Conservation (phyloP, 2,888 invertebrate species). For the Cheilosia scutellata region DNA sequence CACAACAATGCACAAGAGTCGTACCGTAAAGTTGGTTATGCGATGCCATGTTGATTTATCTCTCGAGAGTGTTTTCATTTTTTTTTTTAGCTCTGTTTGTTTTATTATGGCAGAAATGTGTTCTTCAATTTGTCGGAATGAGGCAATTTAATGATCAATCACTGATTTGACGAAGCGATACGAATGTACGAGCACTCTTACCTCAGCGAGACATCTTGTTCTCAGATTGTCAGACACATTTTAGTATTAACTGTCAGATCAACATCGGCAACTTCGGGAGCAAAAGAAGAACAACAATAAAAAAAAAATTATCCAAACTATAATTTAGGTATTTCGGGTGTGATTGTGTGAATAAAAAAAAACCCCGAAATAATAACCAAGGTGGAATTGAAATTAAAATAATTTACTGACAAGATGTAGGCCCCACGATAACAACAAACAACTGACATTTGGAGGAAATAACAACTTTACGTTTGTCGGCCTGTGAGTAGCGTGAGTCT, state of each 20-base stretch:
- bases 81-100: constrained; percentile 55
- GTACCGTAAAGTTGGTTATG: constrained; percentile 49
- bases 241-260: no score
- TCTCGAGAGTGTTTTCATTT: constrained; percentile 2
- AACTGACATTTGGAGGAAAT: constrained; percentile 37
- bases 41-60: constrained; percentile 67
- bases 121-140: constrained; percentile 75
- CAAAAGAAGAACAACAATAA: background rate
- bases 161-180: constrained; percentile 70
- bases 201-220: constrained; percentile 55
- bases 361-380: constrained; percentile 3
- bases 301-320: constrained; percentile 21
- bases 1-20: constrained; percentile 39
- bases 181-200: background rate
- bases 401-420: constrained; percentile 30
- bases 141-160: constrained; percentile 76
- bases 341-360: constrained; percentile 4
- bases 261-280: background rate
- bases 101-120: constrained; percentile 66
- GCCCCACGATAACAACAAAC: background rate
- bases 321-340: constrained; percentile 38
- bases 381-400: constrained; percentile 43
- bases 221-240: constrained; percentile 39
- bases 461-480: constrained; percentile 37
- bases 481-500: background rate